Conservation (phyloP, 2,797 vertebrate genomes). For the Rhincodon typus region DNA sequence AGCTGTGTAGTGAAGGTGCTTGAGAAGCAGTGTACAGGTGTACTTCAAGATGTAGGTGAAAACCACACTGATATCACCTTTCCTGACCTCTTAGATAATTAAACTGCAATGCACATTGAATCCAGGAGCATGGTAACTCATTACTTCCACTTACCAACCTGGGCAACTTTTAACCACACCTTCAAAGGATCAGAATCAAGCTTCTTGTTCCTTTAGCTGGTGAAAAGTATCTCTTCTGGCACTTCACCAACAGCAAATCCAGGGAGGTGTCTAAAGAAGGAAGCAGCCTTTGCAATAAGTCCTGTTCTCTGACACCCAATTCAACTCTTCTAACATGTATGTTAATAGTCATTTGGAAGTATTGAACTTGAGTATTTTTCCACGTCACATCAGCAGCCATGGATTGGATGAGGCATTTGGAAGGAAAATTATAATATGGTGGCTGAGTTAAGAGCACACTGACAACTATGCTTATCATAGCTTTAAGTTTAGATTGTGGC, state of each 20-base stretch:
- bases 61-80: neutral
- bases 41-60: neutral
- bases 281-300: neutral
- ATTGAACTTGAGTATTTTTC: neutral
- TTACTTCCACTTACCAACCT: neutral
- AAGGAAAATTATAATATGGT: neutral
- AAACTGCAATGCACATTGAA: neutral
- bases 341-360: no score
- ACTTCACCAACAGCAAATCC: neutral
- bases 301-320: neutral
- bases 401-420: neutral
- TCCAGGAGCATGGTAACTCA: neutral
- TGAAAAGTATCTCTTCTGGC: neutral
- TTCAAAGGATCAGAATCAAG: neutral
- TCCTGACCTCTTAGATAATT: neutral
- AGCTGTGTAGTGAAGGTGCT: neutral
- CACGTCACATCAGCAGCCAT: neutral
- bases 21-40: neutral
- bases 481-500: neutral
- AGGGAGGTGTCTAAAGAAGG: neutral
- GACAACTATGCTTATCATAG: neutral
- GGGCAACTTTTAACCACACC: neutral
- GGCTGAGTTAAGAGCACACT: neutral
- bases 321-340: neutral
- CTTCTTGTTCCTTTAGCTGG: neutral